Base-by-base conservation (phyloP, 2,113 vertebrate genomes). In the Ursus arctos region DNA sequence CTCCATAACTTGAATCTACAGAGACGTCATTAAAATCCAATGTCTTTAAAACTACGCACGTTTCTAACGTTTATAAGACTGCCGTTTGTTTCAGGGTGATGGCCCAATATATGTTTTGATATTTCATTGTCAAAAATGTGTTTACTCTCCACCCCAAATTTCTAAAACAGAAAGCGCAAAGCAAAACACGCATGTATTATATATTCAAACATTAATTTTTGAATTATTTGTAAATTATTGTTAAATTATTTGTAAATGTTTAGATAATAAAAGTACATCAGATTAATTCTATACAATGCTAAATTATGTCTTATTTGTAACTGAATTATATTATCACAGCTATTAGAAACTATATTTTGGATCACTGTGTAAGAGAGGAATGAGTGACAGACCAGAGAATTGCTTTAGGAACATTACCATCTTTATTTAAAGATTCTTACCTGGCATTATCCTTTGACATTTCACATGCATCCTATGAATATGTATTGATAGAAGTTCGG, bases 391-490 rank as follows among this genome's bases (percentile, higher is more conserved):
- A 89, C 8, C 55, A 55, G 28, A 67, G 21, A 79, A 96, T 33
- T 92, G 14, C 33, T 79, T 31, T 89, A 87, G 36, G 1, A 47
- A 43, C 43, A 80, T 55, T 63, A 80, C 3, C 19, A 47, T 67
- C 31, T 94, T 96, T 94, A 95, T 88, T 94, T 92, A 83, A 96
- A 79, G 47, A 65, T 88, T 82, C 8, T 57, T 47, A 92, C 8
- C 47, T 94, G 40, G 49, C 33, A 26, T 89, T 88, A 87, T 72
- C 6, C 36, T 88, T 77, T 92, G 59, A 74, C 36, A 81, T 94
- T 95, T 85, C 19, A 88, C 24, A 79, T 55, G 40, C 24, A 84
- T 80, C 24, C 49, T 89, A 89, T 96, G 65, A 96, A 85, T 53
- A 91, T 47, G 24, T 88, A 89, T 72, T 77, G 31, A 47, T 69